Conservation (phyloP, 2,888 invertebrate species). For the Ptychoptera albimana region DNA sequence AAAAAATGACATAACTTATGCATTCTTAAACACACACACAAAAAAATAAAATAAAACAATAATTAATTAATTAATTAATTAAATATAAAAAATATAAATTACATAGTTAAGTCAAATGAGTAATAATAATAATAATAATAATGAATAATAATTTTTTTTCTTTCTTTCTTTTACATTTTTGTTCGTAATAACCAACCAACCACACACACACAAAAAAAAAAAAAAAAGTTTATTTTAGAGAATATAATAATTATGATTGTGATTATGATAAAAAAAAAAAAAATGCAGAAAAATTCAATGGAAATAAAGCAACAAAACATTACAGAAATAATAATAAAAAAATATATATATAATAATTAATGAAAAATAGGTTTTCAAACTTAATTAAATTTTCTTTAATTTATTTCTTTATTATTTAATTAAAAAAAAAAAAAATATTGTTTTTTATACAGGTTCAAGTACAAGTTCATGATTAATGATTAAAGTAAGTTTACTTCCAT, state of each 20-base stretch:
- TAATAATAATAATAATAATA: too few species aligned
- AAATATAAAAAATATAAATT: constrained; percentile 7
- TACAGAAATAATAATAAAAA: constrained; percentile 4
- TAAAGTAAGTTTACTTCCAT: too few species aligned
- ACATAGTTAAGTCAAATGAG: too few species aligned
- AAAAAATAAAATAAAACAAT: constrained; percentile 3
- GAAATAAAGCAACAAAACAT: constrained; percentile 3
- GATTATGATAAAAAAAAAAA: neutral
- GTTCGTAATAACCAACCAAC: too few species aligned
- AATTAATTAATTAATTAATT: constrained; percentile 6
- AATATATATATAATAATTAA: neutral
- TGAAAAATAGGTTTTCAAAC: neutral
- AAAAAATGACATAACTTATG: constrained; percentile 7
- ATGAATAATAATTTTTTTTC: too few species aligned
- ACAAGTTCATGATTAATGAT: too few species aligned
- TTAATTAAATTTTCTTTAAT: too few species aligned
- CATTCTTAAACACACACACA: constrained; percentile 7
- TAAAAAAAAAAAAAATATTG: too few species aligned
- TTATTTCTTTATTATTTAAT: too few species aligned
- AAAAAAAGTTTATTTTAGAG: neutral
- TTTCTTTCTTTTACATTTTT: too few species aligned
- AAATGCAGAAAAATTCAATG: neutral
- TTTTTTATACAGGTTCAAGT: too few species aligned
- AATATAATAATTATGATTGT: too few species aligned
- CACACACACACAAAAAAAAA: neutral